Base-by-base conservation (phyloP, 2,888 invertebrate species). In the Apoda limacodes region DNA sequence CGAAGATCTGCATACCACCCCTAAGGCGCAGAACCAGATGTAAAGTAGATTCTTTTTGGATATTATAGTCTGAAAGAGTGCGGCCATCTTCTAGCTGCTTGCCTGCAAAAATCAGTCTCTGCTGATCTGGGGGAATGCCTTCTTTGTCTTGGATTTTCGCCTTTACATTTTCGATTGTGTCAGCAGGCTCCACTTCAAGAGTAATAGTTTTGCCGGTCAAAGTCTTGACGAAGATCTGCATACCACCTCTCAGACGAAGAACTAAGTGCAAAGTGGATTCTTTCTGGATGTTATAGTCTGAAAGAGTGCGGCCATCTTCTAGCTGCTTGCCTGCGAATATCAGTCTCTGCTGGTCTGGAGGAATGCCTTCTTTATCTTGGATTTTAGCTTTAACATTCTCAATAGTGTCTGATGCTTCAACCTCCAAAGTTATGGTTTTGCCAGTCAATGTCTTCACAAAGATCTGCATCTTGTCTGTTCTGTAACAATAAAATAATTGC, bases 351-450 rank as follows among this genome's bases (percentile, higher is more conserved):
- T n/a, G n/a, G n/a, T n/a, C n/a, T n/a, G n/a, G n/a, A n/a, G n/a
- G n/a, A n/a, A n/a, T n/a, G n/a, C n/a, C n/a, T n/a, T n/a, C n/a
- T n/a, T n/a, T n/a, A n/a, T n/a, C n/a, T n/a, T n/a, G n/a, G n/a
- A n/a, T n/a, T n/a, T n/a, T n/a, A n/a, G n/a, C n/a, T n/a, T n/a
- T n/a, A n/a, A n/a, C n/a, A n/a, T n/a, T n/a, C n/a, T n/a, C n/a
- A n/a, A n/a, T n/a, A n/a, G n/a, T n/a, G n/a, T n/a, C n/a, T n/a
- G n/a, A n/a, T n/a, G 85, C 66, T 50, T 87, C 87, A 2, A 84
- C 80, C 50, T 62, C 71, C 9, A 83, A 46, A 0, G 83, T 82
- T 42, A 84, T 83, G n/a, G 84, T 85, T 41, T 85, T 85, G 9
- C 84, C 84, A 9, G 70, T 76, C 32, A 71, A 45, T 4, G 74